Conservation (phyloP, 2,888 invertebrate species). For the Eristalis tenax region DNA sequence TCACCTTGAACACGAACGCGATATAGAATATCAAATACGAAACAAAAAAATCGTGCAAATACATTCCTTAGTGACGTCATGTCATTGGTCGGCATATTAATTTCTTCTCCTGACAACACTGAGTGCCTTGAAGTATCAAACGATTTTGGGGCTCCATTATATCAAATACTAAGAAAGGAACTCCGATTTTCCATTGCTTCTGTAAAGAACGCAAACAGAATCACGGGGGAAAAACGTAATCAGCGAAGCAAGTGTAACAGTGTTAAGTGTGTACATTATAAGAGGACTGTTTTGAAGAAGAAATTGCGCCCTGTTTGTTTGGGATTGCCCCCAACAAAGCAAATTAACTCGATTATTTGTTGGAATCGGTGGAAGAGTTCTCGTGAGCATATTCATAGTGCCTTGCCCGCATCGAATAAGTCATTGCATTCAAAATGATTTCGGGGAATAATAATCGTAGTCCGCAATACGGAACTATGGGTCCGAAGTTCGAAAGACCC, state of each 20-base stretch:
- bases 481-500: slow-evolving; percentile 9
- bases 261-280: slow-evolving; percentile 24
- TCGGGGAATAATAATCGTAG: slow-evolving; percentile 65
- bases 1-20: slow-evolving; percentile 27
- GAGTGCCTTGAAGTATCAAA: slow-evolving; percentile 4
- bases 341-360: slow-evolving; percentile 1
- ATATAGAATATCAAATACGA: slow-evolving; percentile 20
- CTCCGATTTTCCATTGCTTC: background rate
- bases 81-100: slow-evolving; percentile 44
- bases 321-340: background rate
- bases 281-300: slow-evolving; percentile 35
- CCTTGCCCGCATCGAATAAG: background rate
- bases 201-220: background rate
- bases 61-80: slow-evolving; percentile 58
- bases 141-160: background rate
- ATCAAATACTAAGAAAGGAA: background rate
- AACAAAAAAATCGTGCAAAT: slow-evolving; percentile 30
- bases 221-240: background rate
- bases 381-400: slow-evolving; percentile 34
- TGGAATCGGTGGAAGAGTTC: slow-evolving; percentile 49
- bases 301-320: background rate
- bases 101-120: background rate
- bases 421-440: slow-evolving; percentile 44
- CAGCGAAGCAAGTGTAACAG: slow-evolving; percentile 2
- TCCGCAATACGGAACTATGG: slow-evolving; percentile 55